These are phyloP conservation scores for Bombus affinis DNA, from an alignment of 1,140 invertebrate genomes.

Conservation along the genomic window DNA sequence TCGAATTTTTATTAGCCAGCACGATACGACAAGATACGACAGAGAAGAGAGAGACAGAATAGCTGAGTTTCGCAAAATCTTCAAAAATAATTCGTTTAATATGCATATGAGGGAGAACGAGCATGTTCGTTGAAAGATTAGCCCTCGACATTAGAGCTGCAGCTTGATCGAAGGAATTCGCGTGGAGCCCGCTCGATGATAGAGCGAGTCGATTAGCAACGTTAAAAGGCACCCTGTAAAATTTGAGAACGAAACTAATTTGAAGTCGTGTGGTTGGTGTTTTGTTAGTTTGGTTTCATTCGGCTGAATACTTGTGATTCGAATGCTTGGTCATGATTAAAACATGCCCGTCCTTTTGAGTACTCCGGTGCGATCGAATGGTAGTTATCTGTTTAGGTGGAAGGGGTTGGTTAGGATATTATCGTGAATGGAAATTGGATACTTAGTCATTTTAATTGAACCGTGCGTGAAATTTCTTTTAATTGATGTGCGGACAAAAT, in stretches of 20 bases:
- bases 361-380: not conserved
- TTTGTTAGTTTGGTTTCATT: constrained; percentile 14
- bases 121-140: not conserved
- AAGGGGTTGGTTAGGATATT: not conserved
- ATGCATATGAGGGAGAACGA: constrained; percentile 41
- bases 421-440: not conserved
- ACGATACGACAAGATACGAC: not conserved
- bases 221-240: constrained; percentile 22
- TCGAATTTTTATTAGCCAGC: constrained; percentile 59
- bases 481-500: not conserved
- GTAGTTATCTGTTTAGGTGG: not conserved
- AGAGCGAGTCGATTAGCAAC: constrained; percentile 57
- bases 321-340: constrained; percentile 55
- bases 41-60: not conserved
- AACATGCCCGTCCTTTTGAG: constrained; percentile 42
- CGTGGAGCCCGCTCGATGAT: not conserved
- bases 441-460: not conserved
- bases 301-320: constrained; percentile 32
- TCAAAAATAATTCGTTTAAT: constrained; percentile 54
- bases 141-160: not conserved
- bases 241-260: constrained; percentile 44
- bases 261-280: constrained; percentile 8
- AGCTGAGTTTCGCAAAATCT: constrained; percentile 42
- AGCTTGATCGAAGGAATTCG: not conserved
- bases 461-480: not conserved